Conservation (phyloP, 2,797 vertebrate genomes). For the Jordanella pulchra region DNA sequence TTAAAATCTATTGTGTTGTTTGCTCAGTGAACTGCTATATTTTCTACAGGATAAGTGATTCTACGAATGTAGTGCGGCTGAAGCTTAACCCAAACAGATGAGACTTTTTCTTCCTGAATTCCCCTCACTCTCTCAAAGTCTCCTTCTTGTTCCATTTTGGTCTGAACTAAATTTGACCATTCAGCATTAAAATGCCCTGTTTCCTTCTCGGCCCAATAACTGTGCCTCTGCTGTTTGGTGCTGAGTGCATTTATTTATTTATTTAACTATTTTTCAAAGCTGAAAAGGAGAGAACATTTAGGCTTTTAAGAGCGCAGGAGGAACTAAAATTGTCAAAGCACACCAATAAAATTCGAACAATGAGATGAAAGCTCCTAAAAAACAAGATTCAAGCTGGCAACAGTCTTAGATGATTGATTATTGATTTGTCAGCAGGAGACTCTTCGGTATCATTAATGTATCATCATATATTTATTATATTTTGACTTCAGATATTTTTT, state of each 20-base stretch:
- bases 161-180: conserved; percentile 2
- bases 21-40: too few species aligned
- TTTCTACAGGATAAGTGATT: neutral
- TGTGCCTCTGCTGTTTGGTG: conserved; percentile 4
- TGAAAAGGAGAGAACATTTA: conserved; percentile 6
- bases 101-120: neutral
- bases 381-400: neutral
- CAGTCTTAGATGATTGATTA: neutral
- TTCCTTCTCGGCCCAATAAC: neutral
- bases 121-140: neutral
- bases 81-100: neutral
- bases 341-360: conserved; percentile 13
- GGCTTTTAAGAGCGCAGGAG: conserved; percentile 3
- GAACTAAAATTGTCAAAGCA: conserved; percentile 14
- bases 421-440: neutral
- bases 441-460: neutral
- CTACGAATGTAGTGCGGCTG: neutral
- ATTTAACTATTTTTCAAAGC: conserved; percentile 11
- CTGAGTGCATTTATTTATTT: neutral
- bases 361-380: neutral
- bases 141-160: conserved; percentile 5
- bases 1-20: neutral
- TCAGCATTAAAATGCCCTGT: conserved; percentile 1
- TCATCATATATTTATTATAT: neutral
- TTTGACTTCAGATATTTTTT: neutral